Evolutionary conservation across 2,113 vertebrate species (phyloP), one percentile per base, ranked within the genome.

Genomic region (Promerops cafer): DNA sequence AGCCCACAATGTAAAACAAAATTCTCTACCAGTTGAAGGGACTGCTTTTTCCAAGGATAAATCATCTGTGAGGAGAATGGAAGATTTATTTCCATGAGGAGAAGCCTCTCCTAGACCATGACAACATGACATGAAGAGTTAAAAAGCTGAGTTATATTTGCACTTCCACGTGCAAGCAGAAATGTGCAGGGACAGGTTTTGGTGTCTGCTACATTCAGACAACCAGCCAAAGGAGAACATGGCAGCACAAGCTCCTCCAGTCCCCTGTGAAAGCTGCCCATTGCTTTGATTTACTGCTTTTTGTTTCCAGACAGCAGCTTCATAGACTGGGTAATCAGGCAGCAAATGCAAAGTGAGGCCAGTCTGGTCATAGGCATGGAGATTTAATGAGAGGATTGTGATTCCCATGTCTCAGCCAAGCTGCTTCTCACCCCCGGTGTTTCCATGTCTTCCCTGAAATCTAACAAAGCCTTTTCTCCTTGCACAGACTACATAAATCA

Each of bases 401-500:
- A 91, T 83, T 96, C 44, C 81, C 44, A 50, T 64, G 81, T 88
- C 87, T 87, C 87, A 90, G 85, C 56, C 90, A 83, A 93, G 92
- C 92, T 97, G 93, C 94, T 94, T 74, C 70, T 89, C 64, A 39
- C 83, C 90, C 83, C 61, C 16, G 12, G 71, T 63, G 42, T 77
- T 83, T 93, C 42, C 79, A 42, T 17, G 40, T 57, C 74, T 85
- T 79, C 68, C 60, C 31, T 83, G 63, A 96, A 95, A 97, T 63
- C 85, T 90, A 96, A 97, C 87, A 96, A 60, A 96, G 81, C 57
- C 80, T 96, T 92, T 95, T 91, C 83, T 87, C 45, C 69, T 72
- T n/a, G 20, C 54, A 50, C 13, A 56, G 52, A 59, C 89, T 56
- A 74, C 95, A 97, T 97, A 94, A 97, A 96, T 97, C 96, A 96